Evolutionary conservation across 2,113 vertebrate species (phyloP).

Genomic region (Oncorhynchus nerka): DNA sequence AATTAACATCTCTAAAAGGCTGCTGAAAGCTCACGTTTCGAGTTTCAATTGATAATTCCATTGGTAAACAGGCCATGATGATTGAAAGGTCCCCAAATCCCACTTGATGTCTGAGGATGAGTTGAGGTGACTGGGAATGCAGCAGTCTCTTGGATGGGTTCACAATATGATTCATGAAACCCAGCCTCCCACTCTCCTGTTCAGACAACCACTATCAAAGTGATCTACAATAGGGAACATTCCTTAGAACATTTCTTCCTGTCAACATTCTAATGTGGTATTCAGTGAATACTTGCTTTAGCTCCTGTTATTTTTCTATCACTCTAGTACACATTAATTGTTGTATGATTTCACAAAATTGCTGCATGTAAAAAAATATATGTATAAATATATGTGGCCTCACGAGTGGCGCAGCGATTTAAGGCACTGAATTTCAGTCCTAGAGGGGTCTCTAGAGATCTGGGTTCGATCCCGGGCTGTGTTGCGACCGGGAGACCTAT

Average conservation of each 20-base stretch:
- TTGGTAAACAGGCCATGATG: no score
- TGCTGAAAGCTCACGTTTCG: no score
- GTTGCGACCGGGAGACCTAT: no score
- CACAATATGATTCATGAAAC: slow-evolving; percentile 91
- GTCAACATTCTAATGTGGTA: neutral
- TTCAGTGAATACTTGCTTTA: slow-evolving; percentile 4
- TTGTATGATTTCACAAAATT: neutral
- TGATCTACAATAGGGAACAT: slow-evolving; percentile 11
- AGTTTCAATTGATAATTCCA: no score
- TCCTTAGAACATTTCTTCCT: neutral
- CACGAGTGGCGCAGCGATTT: no score
- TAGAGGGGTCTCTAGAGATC: no score
- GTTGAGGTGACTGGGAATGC: slow-evolving; percentile 84
- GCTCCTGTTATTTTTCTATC: neutral
- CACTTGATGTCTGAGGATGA: slow-evolving; percentile 88
- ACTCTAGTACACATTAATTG: neutral
- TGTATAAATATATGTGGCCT: no score
- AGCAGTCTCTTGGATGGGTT: slow-evolving; percentile 88
- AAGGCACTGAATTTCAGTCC: no score
- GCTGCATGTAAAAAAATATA: neutral
- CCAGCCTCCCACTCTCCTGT: slow-evolving; percentile 90
- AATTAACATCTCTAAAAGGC: no score
- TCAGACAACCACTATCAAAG: slow-evolving; percentile 86
- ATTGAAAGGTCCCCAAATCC: slow-evolving; percentile 76
- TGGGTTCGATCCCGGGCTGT: no score